Evolutionary conservation across 2,888 invertebrate genomes (phyloP).

Genomic region (Bruchidius siliquastri): DNA sequence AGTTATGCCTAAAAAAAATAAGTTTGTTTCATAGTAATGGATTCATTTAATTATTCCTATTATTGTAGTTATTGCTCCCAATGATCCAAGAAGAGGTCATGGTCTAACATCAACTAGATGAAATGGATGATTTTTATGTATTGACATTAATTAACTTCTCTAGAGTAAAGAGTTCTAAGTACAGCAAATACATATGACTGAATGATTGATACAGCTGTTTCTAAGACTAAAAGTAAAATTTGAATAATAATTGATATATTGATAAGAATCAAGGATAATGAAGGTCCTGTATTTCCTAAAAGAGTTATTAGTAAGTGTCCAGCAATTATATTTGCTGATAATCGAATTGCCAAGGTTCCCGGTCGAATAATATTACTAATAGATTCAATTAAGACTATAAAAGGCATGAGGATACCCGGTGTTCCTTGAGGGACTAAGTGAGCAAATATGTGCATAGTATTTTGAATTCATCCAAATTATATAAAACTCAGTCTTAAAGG

Average conservation of each 20-base stretch:
- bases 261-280: constrained; percentile 26
- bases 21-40: constrained; percentile 51
- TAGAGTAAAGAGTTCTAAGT: constrained; percentile 62
- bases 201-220: constrained; percentile 59
- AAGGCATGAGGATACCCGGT: constrained; percentile 60
- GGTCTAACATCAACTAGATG: constrained; percentile 64
- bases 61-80: constrained; percentile 55
- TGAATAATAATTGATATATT: constrained; percentile 30
- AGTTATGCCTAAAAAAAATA: constrained; percentile 52
- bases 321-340: constrained; percentile 75
- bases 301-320: constrained; percentile 65
- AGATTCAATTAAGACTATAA: constrained; percentile 71
- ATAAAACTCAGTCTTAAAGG: constrained; percentile 63
- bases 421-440: constrained; percentile 67
- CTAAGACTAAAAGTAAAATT: constrained; percentile 49
- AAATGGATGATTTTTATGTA: constrained; percentile 56
- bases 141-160: constrained; percentile 58
- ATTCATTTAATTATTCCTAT: constrained; percentile 61
- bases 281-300: constrained; percentile 49
- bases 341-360: constrained; percentile 62
- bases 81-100: constrained; percentile 59
- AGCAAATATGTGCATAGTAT: constrained; percentile 59
- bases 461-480: constrained; percentile 60
- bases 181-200: constrained; percentile 65
- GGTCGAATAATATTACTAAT: constrained; percentile 61